A percentile compares a stretch with the other conserved stretches of the same genome.
Conservation (phyloP, 2,113 vertebrate genomes). For the Notiomystis cincta region DNA sequence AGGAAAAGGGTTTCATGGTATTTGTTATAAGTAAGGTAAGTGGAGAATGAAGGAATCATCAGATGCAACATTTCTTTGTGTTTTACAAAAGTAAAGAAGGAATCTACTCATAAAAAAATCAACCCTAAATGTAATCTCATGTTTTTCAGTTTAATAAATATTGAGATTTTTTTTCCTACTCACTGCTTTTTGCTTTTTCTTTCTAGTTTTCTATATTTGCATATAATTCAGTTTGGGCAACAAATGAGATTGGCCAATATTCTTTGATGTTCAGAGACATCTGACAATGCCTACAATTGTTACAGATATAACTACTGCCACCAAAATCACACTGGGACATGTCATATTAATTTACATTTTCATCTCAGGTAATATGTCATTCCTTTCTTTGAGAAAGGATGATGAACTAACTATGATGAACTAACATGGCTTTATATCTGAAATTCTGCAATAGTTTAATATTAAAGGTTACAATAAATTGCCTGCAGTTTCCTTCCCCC, state of each 20-base stretch:
- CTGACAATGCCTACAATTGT: background rate
- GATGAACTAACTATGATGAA: background rate
- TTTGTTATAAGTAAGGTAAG: background rate
- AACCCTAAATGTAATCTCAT: background rate
- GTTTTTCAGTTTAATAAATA: background rate
- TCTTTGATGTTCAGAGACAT: background rate
- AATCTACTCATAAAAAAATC: background rate
- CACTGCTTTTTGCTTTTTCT: background rate
- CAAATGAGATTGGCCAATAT: background rate
- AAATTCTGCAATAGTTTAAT: background rate
- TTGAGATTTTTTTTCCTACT: background rate
- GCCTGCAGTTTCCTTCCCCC: background rate
- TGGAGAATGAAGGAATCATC: background rate
- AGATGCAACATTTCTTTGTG: background rate
- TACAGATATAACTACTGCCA: background rate
- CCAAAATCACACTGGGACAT: background rate
- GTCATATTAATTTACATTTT: background rate
- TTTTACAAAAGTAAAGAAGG: background rate
- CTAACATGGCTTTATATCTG: background rate
- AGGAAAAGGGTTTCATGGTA: background rate
- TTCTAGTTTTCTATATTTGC: background rate
- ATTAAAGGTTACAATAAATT: background rate
- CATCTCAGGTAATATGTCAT: background rate
- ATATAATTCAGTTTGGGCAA: background rate
- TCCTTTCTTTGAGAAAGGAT: background rate